Conservation (phyloP, 2,888 invertebrate genomes). For the Drymonia ruficornis region DNA sequence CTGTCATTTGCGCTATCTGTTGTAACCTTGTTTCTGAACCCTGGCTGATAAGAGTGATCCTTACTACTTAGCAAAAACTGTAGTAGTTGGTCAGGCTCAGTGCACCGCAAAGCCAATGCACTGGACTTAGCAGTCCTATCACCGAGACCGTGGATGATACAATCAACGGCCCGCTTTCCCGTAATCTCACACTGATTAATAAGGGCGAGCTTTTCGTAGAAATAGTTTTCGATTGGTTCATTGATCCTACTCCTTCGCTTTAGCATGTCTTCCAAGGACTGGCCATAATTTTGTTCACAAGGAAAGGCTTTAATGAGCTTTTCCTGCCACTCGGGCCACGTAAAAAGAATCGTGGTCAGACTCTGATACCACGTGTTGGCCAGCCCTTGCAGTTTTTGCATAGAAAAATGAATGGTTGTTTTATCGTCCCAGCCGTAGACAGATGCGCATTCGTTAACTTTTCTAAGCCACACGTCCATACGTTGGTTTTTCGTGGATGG, state of each 20-base stretch:
- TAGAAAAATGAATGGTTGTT: slow-evolving; percentile 18
- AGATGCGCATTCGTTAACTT: not conserved
- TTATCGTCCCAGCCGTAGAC: slow-evolving; percentile 36
- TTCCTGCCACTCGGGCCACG: slow-evolving; percentile 39
- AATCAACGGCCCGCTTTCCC: slow-evolving; percentile 20
- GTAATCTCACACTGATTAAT: slow-evolving; percentile 9
- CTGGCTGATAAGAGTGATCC: not conserved
- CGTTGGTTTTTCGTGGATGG: not conserved
- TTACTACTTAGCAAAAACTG: slow-evolving; percentile 12
- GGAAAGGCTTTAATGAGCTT: slow-evolving; percentile 36
- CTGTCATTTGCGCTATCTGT: not conserved
- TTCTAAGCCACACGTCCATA: not conserved
- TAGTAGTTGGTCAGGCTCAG: slow-evolving; percentile 8
- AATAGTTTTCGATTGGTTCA: slow-evolving; percentile 11
- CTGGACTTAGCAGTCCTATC: slow-evolving; percentile 14
- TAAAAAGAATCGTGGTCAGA: slow-evolving; percentile 24
- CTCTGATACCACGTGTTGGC: slow-evolving; percentile 39
- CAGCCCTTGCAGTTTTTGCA: slow-evolving; percentile 24
- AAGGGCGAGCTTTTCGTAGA: slow-evolving; percentile 5
- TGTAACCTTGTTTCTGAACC: not conserved
- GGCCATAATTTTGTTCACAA: slow-evolving; percentile 34
- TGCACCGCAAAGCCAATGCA: slow-evolving; percentile 13
- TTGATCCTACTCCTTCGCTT: slow-evolving; percentile 17
- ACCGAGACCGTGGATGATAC: slow-evolving; percentile 20
- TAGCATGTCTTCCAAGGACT: slow-evolving; percentile 34